phyloP scores from a whole-genome alignment of 2,113 vertebrate species.

The Varanus komodoensis region DNA sequence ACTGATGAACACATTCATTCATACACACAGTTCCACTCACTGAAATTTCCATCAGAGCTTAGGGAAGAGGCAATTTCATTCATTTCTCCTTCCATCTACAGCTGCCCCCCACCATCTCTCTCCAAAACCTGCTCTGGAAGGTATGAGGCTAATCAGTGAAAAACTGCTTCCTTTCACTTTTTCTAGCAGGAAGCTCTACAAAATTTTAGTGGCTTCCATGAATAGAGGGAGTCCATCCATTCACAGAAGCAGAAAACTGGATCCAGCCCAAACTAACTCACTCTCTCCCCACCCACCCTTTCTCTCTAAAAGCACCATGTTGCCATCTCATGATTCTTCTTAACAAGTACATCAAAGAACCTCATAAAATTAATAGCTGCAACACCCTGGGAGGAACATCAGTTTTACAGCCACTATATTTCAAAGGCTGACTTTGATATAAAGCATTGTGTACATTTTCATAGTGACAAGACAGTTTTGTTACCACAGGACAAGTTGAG shows the following conservation, averaged over 20 bases:
- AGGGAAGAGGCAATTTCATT: neutral
- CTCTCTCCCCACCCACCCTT: no score
- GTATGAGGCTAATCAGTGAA: neutral
- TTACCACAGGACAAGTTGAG: neutral
- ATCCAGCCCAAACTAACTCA: neutral
- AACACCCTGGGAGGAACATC: slow-evolving; percentile 18
- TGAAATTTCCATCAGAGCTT: neutral
- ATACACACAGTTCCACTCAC: neutral
- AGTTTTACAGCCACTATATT: neutral
- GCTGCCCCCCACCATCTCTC: neutral
- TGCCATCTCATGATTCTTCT: slow-evolving; percentile 6
- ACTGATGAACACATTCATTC: neutral
- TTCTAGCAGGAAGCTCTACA: neutral
- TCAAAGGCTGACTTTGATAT: slow-evolving; percentile 11
- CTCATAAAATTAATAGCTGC: slow-evolving; percentile 15
- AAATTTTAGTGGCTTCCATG: neutral
- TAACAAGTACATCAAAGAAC: neutral
- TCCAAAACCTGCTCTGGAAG: neutral
- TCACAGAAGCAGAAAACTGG: neutral
- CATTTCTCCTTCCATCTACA: neutral
- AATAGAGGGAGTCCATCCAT: neutral
- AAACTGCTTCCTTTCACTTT: neutral
- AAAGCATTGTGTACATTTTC: neutral
- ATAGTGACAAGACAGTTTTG: neutral
- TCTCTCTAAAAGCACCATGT: neutral